Percentiles rank a stretch among this genome's conserved stretches.
phyloP scores from a whole-genome alignment of 2,888 invertebrate genomes.

The Tetanocera ferruginea region DNA sequence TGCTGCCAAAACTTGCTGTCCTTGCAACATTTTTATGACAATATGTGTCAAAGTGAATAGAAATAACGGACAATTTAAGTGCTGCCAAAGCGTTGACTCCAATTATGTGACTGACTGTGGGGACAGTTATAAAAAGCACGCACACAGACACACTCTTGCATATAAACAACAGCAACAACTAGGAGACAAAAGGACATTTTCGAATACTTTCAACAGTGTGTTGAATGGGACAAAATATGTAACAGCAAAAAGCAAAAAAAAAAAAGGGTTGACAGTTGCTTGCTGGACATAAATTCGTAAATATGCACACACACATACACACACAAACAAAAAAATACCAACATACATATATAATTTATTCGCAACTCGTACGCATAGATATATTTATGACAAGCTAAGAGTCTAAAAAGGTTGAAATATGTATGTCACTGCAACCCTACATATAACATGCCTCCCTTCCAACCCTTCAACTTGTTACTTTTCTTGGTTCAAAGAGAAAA shows the following conservation, averaged over 20 bases:
- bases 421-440: not conserved
- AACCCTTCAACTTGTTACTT: not conserved
- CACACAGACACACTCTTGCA: not conserved
- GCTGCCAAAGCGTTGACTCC: conserved; percentile 54
- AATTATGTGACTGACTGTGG: conserved; percentile 49
- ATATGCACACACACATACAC: not conserved
- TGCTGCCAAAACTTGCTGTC: not conserved
- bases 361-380: not conserved
- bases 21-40: conserved; percentile 22
- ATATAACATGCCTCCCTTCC: not conserved
- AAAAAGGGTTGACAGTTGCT: conserved; percentile 26
- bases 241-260: not conserved
- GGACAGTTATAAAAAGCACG: not conserved
- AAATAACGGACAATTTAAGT: conserved; percentile 56
- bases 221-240: not conserved
- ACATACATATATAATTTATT: too few relatives aligned
- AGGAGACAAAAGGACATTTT: not conserved
- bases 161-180: conserved; percentile 1
- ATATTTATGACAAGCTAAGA: conserved; percentile 25
- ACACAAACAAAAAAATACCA: not conserved
- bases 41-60: conserved; percentile 17
- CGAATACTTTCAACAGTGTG: not conserved
- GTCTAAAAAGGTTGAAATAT: conserved; percentile 22
- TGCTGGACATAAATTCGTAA: conserved; percentile 1
- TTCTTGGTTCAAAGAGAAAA: not conserved